These are phyloP conservation scores for Nomada fucata DNA, from an alignment of 2,888 invertebrate species.

Conservation along the genomic window DNA sequence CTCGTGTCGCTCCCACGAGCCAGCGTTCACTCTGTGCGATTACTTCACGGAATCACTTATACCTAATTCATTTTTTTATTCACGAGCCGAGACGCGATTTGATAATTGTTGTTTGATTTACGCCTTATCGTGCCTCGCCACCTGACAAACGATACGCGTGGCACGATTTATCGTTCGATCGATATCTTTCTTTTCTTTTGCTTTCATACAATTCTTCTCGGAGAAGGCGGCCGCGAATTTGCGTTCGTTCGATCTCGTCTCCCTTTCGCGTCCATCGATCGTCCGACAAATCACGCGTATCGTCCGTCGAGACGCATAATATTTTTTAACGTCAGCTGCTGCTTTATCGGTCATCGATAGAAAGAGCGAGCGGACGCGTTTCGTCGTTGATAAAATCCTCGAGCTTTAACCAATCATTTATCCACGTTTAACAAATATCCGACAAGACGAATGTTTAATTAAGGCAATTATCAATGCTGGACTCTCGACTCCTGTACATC, in stretches of 20 bases:
- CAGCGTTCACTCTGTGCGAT: slow-evolving; percentile 60
- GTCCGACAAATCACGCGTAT: background rate
- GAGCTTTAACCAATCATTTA: background rate
- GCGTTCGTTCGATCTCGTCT: background rate
- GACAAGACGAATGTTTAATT: slow-evolving; percentile 19
- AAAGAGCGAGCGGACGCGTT: background rate
- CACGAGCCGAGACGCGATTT: slow-evolving; percentile 42
- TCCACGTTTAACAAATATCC: background rate
- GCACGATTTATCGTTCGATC: background rate
- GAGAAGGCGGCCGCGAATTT: background rate
- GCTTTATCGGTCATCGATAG: background rate
- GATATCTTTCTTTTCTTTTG: no score
- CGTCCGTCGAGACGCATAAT: background rate
- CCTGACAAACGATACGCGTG: background rate
- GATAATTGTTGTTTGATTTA: slow-evolving; percentile 34
- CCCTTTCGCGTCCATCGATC: background rate
- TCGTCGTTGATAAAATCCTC: slow-evolving; percentile 7
- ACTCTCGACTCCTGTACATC: slow-evolving; percentile 70
- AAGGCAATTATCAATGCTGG: slow-evolving; percentile 55
- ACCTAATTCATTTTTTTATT: slow-evolving; percentile 24
- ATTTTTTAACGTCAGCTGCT: background rate
- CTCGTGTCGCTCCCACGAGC: slow-evolving; percentile 43
- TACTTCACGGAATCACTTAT: slow-evolving; percentile 46
- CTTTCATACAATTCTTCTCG: background rate
- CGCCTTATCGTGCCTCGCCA: background rate